Conservation (phyloP, 30 jellyfish, hydroid and myxozoan species). For the Nemopilema nomurai region DNA sequence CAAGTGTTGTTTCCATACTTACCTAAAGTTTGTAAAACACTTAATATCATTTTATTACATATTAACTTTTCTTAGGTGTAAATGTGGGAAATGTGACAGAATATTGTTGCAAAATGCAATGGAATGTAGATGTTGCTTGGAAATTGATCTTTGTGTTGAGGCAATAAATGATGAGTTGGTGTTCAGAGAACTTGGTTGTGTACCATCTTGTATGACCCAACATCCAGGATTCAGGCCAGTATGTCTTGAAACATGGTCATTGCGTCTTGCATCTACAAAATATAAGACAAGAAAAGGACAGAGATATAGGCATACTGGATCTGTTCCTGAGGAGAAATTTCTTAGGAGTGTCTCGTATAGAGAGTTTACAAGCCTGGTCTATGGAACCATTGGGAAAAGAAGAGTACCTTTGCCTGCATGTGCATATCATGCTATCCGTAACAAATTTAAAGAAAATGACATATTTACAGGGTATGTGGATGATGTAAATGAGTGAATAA, state of each 20-base stretch:
- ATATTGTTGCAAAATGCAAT: neutral
- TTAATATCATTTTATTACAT: neutral
- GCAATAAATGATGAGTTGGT: neutral
- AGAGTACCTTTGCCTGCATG: conserved; percentile 14
- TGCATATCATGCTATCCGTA: conserved; percentile 1
- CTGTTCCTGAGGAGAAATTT: neutral
- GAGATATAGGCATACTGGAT: conserved; percentile 5
- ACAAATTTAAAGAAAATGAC: neutral
- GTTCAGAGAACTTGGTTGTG: conserved; percentile 12
- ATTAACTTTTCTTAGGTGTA: conserved; percentile 16
- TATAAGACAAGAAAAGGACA: neutral
- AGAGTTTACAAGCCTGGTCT: conserved; percentile 5
- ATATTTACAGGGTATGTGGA: neutral
- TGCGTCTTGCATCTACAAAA: conserved; percentile 9
- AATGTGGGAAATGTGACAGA: conserved; percentile 11
- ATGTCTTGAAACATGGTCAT: conserved; percentile 27
- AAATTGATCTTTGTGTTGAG: conserved; percentile 1
- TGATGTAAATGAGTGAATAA: too few species aligned
- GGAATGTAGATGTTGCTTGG: conserved; percentile 19
- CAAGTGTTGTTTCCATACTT: neutral
- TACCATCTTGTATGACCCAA: conserved; percentile 1
- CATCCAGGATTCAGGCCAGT: conserved; percentile 22
- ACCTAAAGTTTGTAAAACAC: neutral
- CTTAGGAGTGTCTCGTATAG: conserved; percentile 14
- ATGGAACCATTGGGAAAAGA: conserved; percentile 1